Evolutionary conservation across 2,797 vertebrate species (phyloP), one percentile per base, ranked within the genome.

Genomic region (Channallabes apus): DNA sequence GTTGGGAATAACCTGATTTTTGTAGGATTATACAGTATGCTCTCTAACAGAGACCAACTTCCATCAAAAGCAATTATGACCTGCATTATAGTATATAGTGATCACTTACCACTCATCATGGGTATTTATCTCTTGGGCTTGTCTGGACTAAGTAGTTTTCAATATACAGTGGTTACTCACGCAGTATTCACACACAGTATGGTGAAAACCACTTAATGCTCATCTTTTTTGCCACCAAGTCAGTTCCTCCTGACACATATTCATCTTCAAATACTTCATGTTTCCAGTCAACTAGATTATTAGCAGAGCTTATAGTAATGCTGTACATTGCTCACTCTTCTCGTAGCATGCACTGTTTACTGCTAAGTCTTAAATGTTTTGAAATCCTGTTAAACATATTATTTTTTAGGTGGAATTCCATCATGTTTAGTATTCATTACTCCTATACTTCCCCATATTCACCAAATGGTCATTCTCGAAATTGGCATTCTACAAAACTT

Each of bases 61-160:
- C 8, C 18, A 12, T 77, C 54, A 77, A 8, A 8, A 79, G 76
- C 20, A 78, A 12, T 38, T 61, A 11, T 78, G 32, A 4, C 9
- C 11, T 61, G 20, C 20, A 61, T 38, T 78, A 38, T 5, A 38
- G 38, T 38, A 38, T 78, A 78, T 58, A 58, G 20, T 9, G 5
- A 77, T 56, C n/a, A 11, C 73, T 76, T 51, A 51, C 51, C 51
- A 20, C 3, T 58, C n/a, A 58, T 58, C 17, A 35, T 32, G 1
- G 27, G 12, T 75, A 54, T 27, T 18, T 56, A 75, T 75, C 72
- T 75, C 46, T 75, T 75, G n/a, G 46, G 46, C 15, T 77, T 58
- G 27, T 77, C 27, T 32, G 3, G 54, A 56, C n/a, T 58, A 54
- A 32, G 7, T 54, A 54, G 41, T 27, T 17, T 75, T 73, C 71